Evolutionary conservation across 30 jellyfish, hydroid and myxozoan species (phyloP).

Genomic region (Haliclystus octoradiatus): DNA sequence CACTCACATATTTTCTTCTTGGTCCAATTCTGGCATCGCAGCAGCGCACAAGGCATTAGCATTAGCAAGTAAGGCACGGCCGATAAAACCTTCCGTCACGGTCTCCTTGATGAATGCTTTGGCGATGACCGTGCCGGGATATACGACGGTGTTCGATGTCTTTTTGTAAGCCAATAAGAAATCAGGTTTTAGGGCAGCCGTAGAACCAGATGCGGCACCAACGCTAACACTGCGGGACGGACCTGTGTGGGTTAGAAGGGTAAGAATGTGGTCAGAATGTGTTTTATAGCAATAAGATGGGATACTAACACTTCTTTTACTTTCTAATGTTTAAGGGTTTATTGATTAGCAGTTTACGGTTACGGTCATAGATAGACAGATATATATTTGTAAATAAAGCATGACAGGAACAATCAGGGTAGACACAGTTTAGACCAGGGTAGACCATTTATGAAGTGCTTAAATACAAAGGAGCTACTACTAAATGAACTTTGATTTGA

Average conservation of each 20-base stretch:
- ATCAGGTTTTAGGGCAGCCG: constrained; percentile 32
- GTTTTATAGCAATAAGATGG: too few relatives aligned
- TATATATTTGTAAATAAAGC: too few relatives aligned
- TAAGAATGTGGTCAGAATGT: too few relatives aligned
- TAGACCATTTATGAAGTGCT: too few relatives aligned
- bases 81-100: constrained; percentile 52
- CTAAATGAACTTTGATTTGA: too few relatives aligned
- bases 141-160: constrained; percentile 66
- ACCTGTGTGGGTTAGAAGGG: background rate
- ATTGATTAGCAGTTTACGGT: too few relatives aligned
- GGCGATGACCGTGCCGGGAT: constrained; percentile 96
- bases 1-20: constrained; percentile 73
- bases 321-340: too few relatives aligned
- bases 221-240: constrained; percentile 9
- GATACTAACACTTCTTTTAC: too few relatives aligned
- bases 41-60: constrained; percentile 96
- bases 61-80: constrained; percentile 85
- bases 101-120: constrained; percentile 77
- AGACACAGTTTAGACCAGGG: too few relatives aligned
- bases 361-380: too few relatives aligned
- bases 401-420: too few relatives aligned
- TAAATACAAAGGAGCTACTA: too few relatives aligned
- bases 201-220: background rate
- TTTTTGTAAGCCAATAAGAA: constrained; percentile 29
- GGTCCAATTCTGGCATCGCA: constrained; percentile 78